Base-by-base conservation (phyloP, 1,140 invertebrate genomes). In the Vollenhovia emeryi region DNA sequence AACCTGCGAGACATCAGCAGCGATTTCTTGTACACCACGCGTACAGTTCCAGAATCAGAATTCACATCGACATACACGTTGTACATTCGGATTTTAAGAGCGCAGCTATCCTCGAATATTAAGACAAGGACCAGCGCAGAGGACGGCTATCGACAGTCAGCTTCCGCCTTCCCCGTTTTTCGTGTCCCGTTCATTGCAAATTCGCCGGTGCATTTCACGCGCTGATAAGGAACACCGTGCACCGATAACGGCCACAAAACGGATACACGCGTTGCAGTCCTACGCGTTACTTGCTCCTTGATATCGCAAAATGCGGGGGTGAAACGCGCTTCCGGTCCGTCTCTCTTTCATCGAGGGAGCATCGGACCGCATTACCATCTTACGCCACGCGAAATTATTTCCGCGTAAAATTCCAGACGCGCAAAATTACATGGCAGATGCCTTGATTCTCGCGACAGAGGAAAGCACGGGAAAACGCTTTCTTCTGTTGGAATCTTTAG, bases 271-370 rank as follows among this genome's bases (percentile, higher is more conserved):
- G 36, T 60, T 48, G 11, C 30, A 90, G 75, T 87, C 89, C 89
- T 90, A 90, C 89, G 89, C 89, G 71, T 85, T 85, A 30, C 33
- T 89, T 87, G 88, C 71, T 79, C 43, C 82, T 74, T 66, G 83
- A 36, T 89, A 90, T 89, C 89, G 40, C 82, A 21, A 71, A 90
- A 82, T 86, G 89, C 88, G 86, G 82, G 89, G 89, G 88, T 87
- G 82, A 85, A 83, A 45, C 64, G 30, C 59, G 60, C 79, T 90
- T 90, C 88, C 88, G 88, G 73, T 75, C 80, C 36, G 55, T n/a
- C n/a, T n/a, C n/a, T n/a, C n/a, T n/a, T n/a, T 30, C 45, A 73
- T 83, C 40, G 55, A 55, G 57, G 40, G 24, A 43, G n/a, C 50
- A 36, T 71, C 27, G 50, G 36, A 57, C 50, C 21, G 21, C n/a